phyloP scores from a whole-genome alignment of 2,797 vertebrate species.

The Rhynchonycteris naso region DNA sequence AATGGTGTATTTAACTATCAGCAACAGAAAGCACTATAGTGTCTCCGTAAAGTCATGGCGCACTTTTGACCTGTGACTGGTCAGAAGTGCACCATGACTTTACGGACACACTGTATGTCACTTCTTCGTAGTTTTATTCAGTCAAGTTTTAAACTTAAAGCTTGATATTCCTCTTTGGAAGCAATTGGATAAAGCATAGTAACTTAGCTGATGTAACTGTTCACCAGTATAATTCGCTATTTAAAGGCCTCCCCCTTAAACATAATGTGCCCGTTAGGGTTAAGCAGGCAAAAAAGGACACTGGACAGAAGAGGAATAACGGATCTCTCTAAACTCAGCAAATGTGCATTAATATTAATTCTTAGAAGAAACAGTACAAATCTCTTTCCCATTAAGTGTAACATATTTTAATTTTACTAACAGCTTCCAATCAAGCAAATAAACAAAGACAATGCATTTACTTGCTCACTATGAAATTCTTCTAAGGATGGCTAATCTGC shows the following conservation, averaged over 20 bases:
- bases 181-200: neutral
- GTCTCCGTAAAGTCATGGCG: too few relatives aligned
- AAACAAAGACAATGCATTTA: neutral
- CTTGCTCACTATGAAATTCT: neutral
- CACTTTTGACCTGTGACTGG: too few relatives aligned
- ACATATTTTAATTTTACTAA: neutral
- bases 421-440: neutral
- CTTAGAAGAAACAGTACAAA: conserved; percentile 24
- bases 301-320: neutral
- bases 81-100: too few relatives aligned
- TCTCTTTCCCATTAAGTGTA: neutral
- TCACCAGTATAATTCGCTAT: neutral
- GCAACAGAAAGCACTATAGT: too few relatives aligned
- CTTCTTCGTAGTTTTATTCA: too few relatives aligned
- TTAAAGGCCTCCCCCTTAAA: neutral
- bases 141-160: neutral
- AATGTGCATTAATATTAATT: conserved; percentile 11
- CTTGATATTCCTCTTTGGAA: neutral
- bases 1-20: neutral
- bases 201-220: neutral
- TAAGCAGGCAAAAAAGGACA: neutral
- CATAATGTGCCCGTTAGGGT: neutral
- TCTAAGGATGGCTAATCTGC: neutral
- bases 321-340: neutral
- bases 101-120: too few relatives aligned